Percentiles rank a stretch among this genome's conserved stretches.
Conservation (phyloP, 2,797 vertebrate genomes). For the Chaetodon trifasciatus region DNA sequence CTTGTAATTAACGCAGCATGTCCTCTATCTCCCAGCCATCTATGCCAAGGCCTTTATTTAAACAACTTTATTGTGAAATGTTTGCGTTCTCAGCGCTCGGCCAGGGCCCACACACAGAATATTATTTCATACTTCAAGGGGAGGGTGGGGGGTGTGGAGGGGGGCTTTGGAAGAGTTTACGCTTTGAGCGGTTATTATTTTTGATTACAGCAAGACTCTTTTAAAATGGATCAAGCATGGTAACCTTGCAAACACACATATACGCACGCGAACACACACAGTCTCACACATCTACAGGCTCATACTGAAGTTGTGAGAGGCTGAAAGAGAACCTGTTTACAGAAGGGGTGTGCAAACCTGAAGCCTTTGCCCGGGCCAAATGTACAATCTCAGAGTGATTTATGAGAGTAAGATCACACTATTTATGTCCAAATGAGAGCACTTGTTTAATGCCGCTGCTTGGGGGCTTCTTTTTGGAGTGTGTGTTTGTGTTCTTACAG, state of each 20-base stretch:
- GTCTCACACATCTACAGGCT: slow-evolving; percentile 31
- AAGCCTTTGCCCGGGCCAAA: slow-evolving; percentile 77
- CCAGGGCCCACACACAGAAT: slow-evolving; percentile 97
- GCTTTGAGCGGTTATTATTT: slow-evolving; percentile 97
- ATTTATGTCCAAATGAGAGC: slow-evolving; percentile 77
- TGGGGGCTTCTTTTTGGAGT: slow-evolving; percentile 67
- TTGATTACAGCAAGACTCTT: slow-evolving; percentile 95
- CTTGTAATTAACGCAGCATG: slow-evolving; percentile 99
- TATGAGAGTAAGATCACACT: slow-evolving; percentile 77
- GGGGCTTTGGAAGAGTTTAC: slow-evolving; percentile 90
- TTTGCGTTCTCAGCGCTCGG: slow-evolving; percentile 97
- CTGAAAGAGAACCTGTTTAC: slow-evolving; percentile 81
- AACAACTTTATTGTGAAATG: slow-evolving; percentile 99
- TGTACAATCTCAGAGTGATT: slow-evolving; percentile 77
- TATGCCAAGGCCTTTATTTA: slow-evolving; percentile 97
- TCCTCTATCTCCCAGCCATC: slow-evolving; percentile 94
- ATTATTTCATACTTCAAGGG: slow-evolving; percentile 94
- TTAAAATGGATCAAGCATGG: slow-evolving; percentile 81
- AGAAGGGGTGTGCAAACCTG: slow-evolving; percentile 81
- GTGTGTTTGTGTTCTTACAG: slow-evolving; percentile 69
- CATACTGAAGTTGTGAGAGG: slow-evolving; percentile 47
- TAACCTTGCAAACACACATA: slow-evolving; percentile 54
- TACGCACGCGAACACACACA: slow-evolving; percentile 22
- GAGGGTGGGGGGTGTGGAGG: slow-evolving; percentile 33
- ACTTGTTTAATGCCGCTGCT: slow-evolving; percentile 80